These are phyloP conservation scores for Andrena trimmerana DNA, from an alignment of 2,888 invertebrate species.

Conservation along the genomic window DNA sequence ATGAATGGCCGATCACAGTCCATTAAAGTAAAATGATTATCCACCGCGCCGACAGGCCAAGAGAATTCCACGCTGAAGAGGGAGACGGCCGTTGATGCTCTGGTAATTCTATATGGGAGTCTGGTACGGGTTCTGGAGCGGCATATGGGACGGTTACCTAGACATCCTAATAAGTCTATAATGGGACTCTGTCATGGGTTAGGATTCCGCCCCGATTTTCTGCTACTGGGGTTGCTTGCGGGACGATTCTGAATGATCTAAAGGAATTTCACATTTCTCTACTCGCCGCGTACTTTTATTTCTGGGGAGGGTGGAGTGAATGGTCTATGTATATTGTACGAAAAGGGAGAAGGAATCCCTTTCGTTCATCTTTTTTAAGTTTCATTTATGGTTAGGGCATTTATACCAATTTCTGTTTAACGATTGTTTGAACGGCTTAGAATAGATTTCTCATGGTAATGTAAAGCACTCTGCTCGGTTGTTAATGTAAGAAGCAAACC, in stretches of 20 bases:
- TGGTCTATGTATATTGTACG: neutral
- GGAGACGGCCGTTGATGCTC: conserved; percentile 36
- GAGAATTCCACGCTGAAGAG: conserved; percentile 51
- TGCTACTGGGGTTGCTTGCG: neutral
- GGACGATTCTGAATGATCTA: neutral
- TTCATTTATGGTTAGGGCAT: neutral
- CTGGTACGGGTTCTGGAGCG: conserved; percentile 36
- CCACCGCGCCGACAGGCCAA: conserved; percentile 59
- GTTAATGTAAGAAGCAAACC: conserved; percentile 14
- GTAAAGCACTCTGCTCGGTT: neutral
- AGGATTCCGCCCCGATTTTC: conserved; percentile 38
- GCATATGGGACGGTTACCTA: conserved; percentile 64
- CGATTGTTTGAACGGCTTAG: neutral
- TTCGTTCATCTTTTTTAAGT: no score
- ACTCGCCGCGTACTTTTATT: neutral
- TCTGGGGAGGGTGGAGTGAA: neutral
- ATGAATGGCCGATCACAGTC: conserved; percentile 65
- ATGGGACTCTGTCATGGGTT: conserved; percentile 15
- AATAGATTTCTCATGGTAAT: neutral
- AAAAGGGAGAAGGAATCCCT: neutral
- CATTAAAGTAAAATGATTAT: conserved; percentile 76
- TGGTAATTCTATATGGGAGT: conserved; percentile 71
- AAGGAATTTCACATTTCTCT: neutral
- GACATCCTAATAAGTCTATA: conserved; percentile 61
- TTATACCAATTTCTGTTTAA: neutral